Base-by-base conservation (phyloP, 2,113 vertebrate species). In the Nesoenas mayeri region DNA sequence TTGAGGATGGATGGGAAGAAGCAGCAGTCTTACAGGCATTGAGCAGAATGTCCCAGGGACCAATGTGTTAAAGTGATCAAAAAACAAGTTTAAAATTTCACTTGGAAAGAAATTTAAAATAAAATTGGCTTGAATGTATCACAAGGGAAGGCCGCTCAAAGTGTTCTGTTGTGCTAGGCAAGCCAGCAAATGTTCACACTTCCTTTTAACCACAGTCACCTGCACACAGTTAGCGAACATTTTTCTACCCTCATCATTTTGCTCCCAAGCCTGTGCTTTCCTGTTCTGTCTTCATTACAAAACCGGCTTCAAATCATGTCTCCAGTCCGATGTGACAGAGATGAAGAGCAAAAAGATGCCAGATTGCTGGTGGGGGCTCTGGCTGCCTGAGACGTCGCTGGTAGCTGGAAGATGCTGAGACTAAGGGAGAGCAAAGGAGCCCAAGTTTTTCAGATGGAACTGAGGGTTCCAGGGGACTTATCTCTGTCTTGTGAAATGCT, bases 151-250 rank as follows among this genome's bases (percentile, higher is more conserved):
- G 90, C 85, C 9, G 29, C 79, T 84, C 66, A 1, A 44, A 91
- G 70, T 74, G 92, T 78, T 95, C 92, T 95, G 85, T 88, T 93
- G 92, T 87, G 90, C 85, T 84, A 81, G 88, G 96, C 85, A 81
- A 95, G 96, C 92, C 95, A 96, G 86, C 77, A 92, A 96, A 92
- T 57, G 86, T 96, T 96, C 93, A 92, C 95, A 86, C 92, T 93
- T 95, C 57, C 65, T 74, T 81, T 71, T 86, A 94, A 92, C 92
- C 96, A 71, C 90, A 93, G 92, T 92, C 93, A 95, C 95, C 96
- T 96, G 95, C 88, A 79, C 48, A 22, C 40, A 26, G 85, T 80
- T 70, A 94, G 34, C 4, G 11, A 96, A 95, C 86, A 44, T 81
- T 94, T 94, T 81, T 82, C 92, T 88, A 53, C 65, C 79, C 88